Evolutionary conservation across 2,888 invertebrate genomes (phyloP).

Genomic region (Xylota sylvarum): DNA sequence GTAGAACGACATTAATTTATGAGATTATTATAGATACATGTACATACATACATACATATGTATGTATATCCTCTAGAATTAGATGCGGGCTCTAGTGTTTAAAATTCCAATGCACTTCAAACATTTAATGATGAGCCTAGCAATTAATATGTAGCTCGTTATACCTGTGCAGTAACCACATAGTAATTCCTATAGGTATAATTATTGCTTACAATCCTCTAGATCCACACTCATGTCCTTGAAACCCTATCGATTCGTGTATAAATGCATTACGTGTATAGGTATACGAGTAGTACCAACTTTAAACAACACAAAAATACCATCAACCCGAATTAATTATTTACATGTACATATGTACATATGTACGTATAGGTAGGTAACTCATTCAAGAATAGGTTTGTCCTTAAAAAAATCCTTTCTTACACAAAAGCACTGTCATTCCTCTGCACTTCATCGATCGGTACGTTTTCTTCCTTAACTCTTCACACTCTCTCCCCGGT

Average conservation of each 20-base stretch:
- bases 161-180: background rate
- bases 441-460: slow-evolving; percentile 53
- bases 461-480: background rate
- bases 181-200: background rate
- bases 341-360: slow-evolving; percentile 16
- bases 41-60: no score
- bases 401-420: slow-evolving; percentile 50
- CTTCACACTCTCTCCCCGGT: background rate
- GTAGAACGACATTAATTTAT: no score
- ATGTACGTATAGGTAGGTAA: no score
- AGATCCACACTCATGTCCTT: slow-evolving; percentile 9
- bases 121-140: no score
- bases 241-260: slow-evolving; percentile 25
- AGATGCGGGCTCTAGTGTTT: no score
- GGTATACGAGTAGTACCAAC: slow-evolving; percentile 14
- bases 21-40: no score
- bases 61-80: no score
- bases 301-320: slow-evolving; percentile 66
- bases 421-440: slow-evolving; percentile 61
- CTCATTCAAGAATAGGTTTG: slow-evolving; percentile 20
- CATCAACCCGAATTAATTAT: slow-evolving; percentile 63
- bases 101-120: no score
- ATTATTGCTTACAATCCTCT: slow-evolving; percentile 1
- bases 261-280: slow-evolving; percentile 17
- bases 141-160: no score